Evolutionary conservation across 2,888 invertebrate genomes (phyloP).

Genomic region (Diadegma fenestrale): DNA sequence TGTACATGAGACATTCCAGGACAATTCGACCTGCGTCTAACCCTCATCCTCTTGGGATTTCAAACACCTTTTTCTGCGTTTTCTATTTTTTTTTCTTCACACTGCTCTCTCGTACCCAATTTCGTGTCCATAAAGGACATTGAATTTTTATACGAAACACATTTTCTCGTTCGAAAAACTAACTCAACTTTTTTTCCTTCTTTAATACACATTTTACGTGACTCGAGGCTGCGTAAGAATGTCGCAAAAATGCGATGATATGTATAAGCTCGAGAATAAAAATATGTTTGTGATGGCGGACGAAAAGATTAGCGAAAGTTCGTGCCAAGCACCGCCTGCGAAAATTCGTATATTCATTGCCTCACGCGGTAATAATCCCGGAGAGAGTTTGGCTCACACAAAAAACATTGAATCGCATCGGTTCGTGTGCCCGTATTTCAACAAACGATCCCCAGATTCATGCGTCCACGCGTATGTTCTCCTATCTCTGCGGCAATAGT

Average conservation of each 20-base stretch:
- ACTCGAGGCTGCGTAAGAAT: background rate
- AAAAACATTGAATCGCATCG: constrained; percentile 52
- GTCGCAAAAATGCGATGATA: too few species aligned
- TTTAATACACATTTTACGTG: background rate
- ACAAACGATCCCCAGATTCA: constrained; percentile 38
- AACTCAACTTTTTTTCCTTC: background rate
- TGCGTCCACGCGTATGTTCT: constrained; percentile 22
- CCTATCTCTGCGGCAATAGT: constrained; percentile 34
- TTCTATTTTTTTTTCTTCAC: constrained; percentile 9
- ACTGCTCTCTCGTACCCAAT: background rate
- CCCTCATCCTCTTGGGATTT: constrained; percentile 8
- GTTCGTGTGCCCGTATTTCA: constrained; percentile 36
- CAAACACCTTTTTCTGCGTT: background rate
- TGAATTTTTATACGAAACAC: constrained; percentile 6
- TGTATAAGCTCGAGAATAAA: too few species aligned
- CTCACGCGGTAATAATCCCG: constrained; percentile 47
- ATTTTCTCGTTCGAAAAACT: background rate
- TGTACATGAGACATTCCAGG: constrained; percentile 25
- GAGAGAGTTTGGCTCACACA: constrained; percentile 38
- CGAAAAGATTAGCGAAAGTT: background rate
- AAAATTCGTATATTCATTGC: constrained; percentile 20
- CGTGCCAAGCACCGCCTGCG: background rate
- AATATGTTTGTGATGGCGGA: background rate
- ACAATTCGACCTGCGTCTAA: constrained; percentile 27
- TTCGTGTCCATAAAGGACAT: background rate